A percentile compares a stretch with the other conserved stretches of the same genome.
phyloP scores from a whole-genome alignment of 2,797 vertebrate species.

The Cynopterus sphinx region DNA sequence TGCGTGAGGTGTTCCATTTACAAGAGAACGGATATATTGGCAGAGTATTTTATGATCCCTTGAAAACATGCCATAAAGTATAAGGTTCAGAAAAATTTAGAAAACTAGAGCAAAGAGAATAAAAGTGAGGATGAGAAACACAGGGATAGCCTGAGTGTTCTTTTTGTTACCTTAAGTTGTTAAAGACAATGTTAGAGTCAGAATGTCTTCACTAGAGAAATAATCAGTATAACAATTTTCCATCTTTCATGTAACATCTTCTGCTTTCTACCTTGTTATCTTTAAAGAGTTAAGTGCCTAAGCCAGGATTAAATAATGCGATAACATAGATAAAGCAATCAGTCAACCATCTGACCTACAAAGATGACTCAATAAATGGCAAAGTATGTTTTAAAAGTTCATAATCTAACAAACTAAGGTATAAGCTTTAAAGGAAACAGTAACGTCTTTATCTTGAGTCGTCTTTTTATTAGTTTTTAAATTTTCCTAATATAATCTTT shows the following conservation, averaged over 20 bases:
- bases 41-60: background rate
- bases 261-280: background rate
- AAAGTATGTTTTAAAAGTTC: background rate
- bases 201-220: background rate
- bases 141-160: background rate
- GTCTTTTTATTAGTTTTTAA: background rate
- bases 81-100: background rate
- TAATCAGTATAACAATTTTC: background rate
- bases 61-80: background rate
- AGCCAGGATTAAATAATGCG: background rate
- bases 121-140: background rate
- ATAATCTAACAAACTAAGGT: conserved; percentile 17
- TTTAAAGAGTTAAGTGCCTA: background rate
- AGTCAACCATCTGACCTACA: background rate
- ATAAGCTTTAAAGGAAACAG: background rate
- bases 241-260: background rate
- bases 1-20: background rate
- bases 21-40: background rate
- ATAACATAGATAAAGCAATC: background rate
- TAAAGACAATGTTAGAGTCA: background rate
- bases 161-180: background rate
- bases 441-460: background rate
- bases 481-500: conserved; percentile 9
- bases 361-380: background rate
- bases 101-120: background rate